Percentiles rank a stretch among this genome's conserved stretches.
These are phyloP conservation scores for Anoncus sp. DNA, from an alignment of 2,888 invertebrate species.

Conservation along the genomic window DNA sequence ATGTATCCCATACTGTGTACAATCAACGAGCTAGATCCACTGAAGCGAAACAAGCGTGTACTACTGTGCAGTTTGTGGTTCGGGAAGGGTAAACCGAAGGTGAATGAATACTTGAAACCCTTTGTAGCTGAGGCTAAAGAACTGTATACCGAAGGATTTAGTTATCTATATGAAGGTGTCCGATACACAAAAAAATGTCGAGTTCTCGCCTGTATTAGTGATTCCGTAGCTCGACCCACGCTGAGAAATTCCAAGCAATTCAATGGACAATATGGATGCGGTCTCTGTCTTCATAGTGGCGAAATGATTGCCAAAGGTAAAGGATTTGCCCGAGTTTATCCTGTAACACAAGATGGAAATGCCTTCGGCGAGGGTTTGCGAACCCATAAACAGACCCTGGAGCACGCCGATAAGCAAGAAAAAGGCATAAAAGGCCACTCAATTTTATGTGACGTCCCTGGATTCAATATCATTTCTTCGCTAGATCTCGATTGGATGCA, in stretches of 20 bases:
- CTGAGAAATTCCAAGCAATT: slow-evolving; percentile 8
- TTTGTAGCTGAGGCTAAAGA: slow-evolving; percentile 21
- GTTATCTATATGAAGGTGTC: neutral
- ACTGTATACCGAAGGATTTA: slow-evolving; percentile 27
- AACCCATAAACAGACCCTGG: slow-evolving; percentile 23
- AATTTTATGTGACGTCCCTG: slow-evolving; percentile 8
- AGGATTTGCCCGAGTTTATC: slow-evolving; percentile 39
- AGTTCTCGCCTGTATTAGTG: slow-evolving; percentile 5
- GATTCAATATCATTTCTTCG: slow-evolving; percentile 36
- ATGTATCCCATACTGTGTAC: slow-evolving; percentile 44
- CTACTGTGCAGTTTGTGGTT: slow-evolving; percentile 34
- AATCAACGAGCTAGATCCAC: slow-evolving; percentile 28
- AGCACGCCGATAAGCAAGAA: slow-evolving; percentile 11
- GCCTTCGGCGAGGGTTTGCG: slow-evolving; percentile 35
- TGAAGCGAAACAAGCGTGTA: slow-evolving; percentile 10
- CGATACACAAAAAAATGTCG: slow-evolving; percentile 2
- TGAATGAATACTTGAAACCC: slow-evolving; percentile 42
- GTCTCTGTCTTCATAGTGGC: slow-evolving; percentile 17
- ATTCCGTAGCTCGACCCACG: slow-evolving; percentile 15
- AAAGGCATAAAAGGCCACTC: slow-evolving; percentile 49
- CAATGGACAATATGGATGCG: slow-evolving; percentile 28
- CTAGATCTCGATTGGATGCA: slow-evolving; percentile 52
- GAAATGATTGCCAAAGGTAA: slow-evolving; percentile 13
- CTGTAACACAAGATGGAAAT: slow-evolving; percentile 9
- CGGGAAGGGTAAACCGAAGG: slow-evolving; percentile 44